Conservation (phyloP, 2,797 vertebrate genomes). For the Halcyon badia region DNA sequence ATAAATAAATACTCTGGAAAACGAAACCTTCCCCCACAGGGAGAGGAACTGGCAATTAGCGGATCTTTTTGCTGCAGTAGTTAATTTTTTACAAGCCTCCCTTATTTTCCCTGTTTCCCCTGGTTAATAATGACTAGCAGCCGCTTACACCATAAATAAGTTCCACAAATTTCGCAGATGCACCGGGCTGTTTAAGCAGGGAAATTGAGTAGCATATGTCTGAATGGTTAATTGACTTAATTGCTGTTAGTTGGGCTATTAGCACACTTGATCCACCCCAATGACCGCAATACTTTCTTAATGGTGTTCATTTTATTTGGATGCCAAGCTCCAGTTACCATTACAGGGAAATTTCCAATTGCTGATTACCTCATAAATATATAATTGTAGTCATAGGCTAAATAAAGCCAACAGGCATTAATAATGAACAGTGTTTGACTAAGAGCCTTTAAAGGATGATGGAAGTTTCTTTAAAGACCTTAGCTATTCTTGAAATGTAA, state of each 20-base stretch:
- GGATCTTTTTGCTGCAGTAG: slow-evolving; percentile 29
- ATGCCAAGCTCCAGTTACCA: slow-evolving; percentile 87
- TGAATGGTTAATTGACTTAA: slow-evolving; percentile 88
- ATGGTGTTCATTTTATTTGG: slow-evolving; percentile 81
- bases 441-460: slow-evolving; percentile 67
- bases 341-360: slow-evolving; percentile 87
- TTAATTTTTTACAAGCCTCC: slow-evolving; percentile 68
- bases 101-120: slow-evolving; percentile 38
- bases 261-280: slow-evolving; percentile 86
- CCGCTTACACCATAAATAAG: slow-evolving; percentile 73
- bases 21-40: not conserved
- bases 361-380: slow-evolving; percentile 89
- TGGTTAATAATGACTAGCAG: slow-evolving; percentile 53
- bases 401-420: slow-evolving; percentile 79
- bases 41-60: slow-evolving; percentile 54
- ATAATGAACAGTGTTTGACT: slow-evolving; percentile 73
- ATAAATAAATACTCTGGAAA: slow-evolving; percentile 2
- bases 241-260: slow-evolving; percentile 86
- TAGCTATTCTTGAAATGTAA: slow-evolving; percentile 77
- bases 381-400: slow-evolving; percentile 84
- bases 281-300: slow-evolving; percentile 82
- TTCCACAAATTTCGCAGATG: slow-evolving; percentile 73
- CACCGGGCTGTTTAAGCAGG: slow-evolving; percentile 77
- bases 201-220: slow-evolving; percentile 84
- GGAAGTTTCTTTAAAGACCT: slow-evolving; percentile 75